A percentile compares a stretch with the other conserved stretches of the same genome.
Evolutionary conservation across 2,113 vertebrate species (phyloP).

Genomic region (Prionailurus viverrinus): DNA sequence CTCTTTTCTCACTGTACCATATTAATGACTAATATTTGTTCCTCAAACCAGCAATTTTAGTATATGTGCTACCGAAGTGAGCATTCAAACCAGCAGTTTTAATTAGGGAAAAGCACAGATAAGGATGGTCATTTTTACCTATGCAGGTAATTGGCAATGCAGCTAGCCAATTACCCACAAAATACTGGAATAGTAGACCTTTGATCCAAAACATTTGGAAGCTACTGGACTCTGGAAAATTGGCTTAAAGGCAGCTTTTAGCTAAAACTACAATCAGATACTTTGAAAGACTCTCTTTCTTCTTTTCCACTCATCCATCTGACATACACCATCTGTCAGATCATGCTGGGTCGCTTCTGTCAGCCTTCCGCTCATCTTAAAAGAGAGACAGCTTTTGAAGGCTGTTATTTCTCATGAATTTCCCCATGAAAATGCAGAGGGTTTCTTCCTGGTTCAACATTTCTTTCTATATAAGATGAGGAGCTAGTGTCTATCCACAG

Average conservation of each 20-base stretch:
- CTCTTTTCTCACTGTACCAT: conserved; percentile 74
- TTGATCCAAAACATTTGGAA: conserved; percentile 73
- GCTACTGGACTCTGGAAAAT: conserved; percentile 64
- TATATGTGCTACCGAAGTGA: too few species aligned
- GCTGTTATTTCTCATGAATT: conserved; percentile 58
- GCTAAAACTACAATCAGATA: conserved; percentile 28
- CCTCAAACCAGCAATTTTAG: conserved; percentile 76
- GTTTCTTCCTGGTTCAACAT: conserved; percentile 6
- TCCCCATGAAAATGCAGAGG: conserved; percentile 61
- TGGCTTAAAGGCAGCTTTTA: conserved; percentile 63
- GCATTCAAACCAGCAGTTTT: conserved; percentile 73
- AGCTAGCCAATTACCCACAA: conserved; percentile 78
- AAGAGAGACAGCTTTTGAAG: conserved; percentile 71
- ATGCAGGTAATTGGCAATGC: conserved; percentile 76
- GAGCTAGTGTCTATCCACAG: background rate
- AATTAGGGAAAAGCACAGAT: conserved; percentile 67
- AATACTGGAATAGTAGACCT: conserved; percentile 67
- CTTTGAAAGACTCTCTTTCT: conserved; percentile 60
- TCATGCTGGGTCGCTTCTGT: conserved; percentile 59
- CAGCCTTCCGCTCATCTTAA: conserved; percentile 63
- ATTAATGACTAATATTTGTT: conserved; percentile 76
- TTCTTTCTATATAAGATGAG: background rate
- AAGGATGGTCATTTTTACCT: conserved; percentile 59
- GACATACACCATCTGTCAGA: conserved; percentile 70
- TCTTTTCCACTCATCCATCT: conserved; percentile 62